Percentiles rank a stretch among this genome's conserved stretches.
phyloP scores from a whole-genome alignment of 2,797 vertebrate species.

The Pseudochirops cupreus region DNA sequence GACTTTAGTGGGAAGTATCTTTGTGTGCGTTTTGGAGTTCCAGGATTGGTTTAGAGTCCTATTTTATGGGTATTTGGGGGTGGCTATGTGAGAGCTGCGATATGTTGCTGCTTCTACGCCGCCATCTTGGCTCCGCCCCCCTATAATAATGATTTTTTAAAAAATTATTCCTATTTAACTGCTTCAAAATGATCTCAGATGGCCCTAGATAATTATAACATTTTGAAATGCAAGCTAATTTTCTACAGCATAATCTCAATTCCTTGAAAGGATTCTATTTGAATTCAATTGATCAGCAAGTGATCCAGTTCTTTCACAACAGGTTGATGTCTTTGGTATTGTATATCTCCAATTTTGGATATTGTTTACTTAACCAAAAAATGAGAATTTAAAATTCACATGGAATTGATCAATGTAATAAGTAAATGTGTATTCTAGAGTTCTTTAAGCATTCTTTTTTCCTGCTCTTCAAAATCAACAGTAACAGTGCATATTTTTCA shows the following conservation, averaged over 20 bases:
- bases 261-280: neutral
- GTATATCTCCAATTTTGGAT: neutral
- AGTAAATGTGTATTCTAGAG: neutral
- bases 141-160: neutral
- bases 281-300: neutral
- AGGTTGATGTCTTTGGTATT: neutral
- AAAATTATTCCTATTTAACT: slow-evolving; percentile 4
- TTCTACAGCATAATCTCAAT: slow-evolving; percentile 21
- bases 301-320: slow-evolving; percentile 4
- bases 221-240: slow-evolving; percentile 35
- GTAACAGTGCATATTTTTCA: no score
- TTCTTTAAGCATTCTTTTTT: slow-evolving; percentile 42
- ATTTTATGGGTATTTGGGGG: no score
- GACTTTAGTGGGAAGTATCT: no score
- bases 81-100: no score
- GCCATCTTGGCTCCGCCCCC: no score
- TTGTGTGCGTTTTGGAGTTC: no score
- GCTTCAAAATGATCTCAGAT: slow-evolving; percentile 33
- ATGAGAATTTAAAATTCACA: slow-evolving; percentile 11
- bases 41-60: no score
- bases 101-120: no score
- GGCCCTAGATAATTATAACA: slow-evolving; percentile 32
- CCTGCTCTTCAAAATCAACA: neutral
- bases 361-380: slow-evolving; percentile 38
- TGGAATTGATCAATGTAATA: slow-evolving; percentile 10